A percentile compares a stretch with the other conserved stretches of the same genome.
Evolutionary conservation across 2,797 vertebrate species (phyloP).

Genomic region (Hemibagrus guttatus): DNA sequence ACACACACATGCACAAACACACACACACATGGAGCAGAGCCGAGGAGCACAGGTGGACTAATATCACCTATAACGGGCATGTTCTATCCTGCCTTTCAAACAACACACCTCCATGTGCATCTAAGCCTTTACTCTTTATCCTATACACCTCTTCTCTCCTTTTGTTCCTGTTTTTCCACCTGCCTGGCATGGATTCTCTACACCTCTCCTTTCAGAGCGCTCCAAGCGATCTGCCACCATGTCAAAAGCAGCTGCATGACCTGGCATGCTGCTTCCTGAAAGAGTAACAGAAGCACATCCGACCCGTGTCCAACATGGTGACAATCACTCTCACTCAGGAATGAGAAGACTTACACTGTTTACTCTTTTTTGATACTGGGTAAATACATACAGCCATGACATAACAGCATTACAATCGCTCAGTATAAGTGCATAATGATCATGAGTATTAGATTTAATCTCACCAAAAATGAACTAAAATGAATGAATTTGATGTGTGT

Average conservation of each 20-base stretch:
- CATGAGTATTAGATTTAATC: constrained; percentile 10
- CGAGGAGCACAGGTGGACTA: constrained; percentile 54
- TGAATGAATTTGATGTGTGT: neutral
- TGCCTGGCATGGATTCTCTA: constrained; percentile 55
- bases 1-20: neutral
- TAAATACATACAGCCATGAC: neutral
- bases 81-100: constrained; percentile 39
- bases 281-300: constrained; percentile 52
- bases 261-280: constrained; percentile 55
- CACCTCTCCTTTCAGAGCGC: constrained; percentile 39
- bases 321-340: constrained; percentile 25
- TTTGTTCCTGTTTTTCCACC: constrained; percentile 65
- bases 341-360: constrained; percentile 13
- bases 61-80: constrained; percentile 54
- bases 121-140: constrained; percentile 14
- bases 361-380: neutral
- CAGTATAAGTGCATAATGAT: neutral
- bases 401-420: neutral
- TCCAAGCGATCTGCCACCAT: constrained; percentile 27
- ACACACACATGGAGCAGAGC: neutral
- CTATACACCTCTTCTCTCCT: constrained; percentile 48
- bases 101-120: constrained; percentile 18
- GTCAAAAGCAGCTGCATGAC: constrained; percentile 59
- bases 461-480: neutral
- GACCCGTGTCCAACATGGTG: constrained; percentile 20